Base-by-base conservation (phyloP, 2,888 invertebrate species). In the Chrysomela aeneicollis region DNA sequence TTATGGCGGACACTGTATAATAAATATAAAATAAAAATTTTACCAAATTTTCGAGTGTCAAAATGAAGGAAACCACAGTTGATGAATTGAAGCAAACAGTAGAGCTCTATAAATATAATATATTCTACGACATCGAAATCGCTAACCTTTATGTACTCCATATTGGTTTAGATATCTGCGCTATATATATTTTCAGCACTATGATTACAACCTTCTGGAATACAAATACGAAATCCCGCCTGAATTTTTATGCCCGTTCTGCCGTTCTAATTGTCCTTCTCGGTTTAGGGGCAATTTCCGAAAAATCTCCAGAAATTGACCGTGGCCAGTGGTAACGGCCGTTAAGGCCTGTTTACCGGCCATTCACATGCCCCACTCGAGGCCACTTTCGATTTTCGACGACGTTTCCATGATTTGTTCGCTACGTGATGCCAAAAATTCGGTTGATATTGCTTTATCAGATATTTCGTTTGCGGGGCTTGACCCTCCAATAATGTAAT, bases 291-390 rank as follows among this genome's bases (percentile, higher is more conserved):
- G 73, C 81, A 79, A 80, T 81, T 80, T 80, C 78, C 78, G 70
- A 77, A 79, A 65, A 81, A 81, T 79, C 79, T 77, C 75, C 74
- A 78, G 79, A 77, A 81, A 81, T 80, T 79, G 79, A 76, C 76
- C 77, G 73, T 71, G 77, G 76, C 71, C 73, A 72, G 71, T 72
- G 74, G 73, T 78, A 78, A 78, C 77, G 77, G 74, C 76, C 76
- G 75, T 78, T 81, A 80, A 81, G 79, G 79, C 78, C 82, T 82
- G 77, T 75, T 82, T 82, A 78, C 79, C 76, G 75, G 75, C 80
- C 72, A 81, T 82, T 82, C 82, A 81, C 82, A 82, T 82, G 82
- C 82, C 77, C 74, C 76, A 74, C 79, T 72, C 78, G 75, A 78
- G 78, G 76, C 76, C 77, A 78, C 73, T 74, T 72, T 66, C 76